Conservation (phyloP, 2,797 vertebrate species). For the Brotula barbata region DNA sequence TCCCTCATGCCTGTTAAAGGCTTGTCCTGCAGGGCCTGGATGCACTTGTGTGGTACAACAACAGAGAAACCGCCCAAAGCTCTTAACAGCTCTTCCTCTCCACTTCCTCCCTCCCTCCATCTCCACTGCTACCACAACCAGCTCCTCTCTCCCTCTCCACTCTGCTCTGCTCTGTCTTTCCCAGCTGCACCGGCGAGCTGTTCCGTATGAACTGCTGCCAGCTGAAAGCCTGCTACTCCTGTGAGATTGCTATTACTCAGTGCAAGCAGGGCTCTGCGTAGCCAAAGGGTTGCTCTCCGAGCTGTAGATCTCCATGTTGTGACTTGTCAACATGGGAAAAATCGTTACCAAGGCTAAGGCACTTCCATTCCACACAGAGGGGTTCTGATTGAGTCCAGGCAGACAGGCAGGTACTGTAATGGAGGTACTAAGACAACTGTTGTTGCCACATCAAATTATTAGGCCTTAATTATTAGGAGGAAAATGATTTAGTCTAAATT, state of each 20-base stretch:
- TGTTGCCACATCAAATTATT: conserved; percentile 36
- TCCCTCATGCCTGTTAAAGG: conserved; percentile 83
- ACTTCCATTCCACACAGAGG: conserved; percentile 76
- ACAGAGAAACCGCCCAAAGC: conserved; percentile 83
- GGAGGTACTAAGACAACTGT: conserved; percentile 40
- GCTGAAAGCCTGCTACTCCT: conserved; percentile 82
- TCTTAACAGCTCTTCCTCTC: conserved; percentile 78
- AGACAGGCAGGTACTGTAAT: conserved; percentile 68
- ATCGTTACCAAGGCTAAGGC: conserved; percentile 80
- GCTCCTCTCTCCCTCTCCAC: conserved; percentile 68
- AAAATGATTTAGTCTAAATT: conserved; percentile 11
- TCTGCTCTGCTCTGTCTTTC: conserved; percentile 74
- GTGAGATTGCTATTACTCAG: conserved; percentile 83
- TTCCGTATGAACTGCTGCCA: conserved; percentile 83
- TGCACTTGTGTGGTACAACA: conserved; percentile 84
- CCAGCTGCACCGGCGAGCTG: conserved; percentile 82
- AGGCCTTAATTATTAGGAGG: conserved; percentile 24
- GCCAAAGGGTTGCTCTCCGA: conserved; percentile 83
- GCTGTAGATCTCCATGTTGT: conserved; percentile 84
- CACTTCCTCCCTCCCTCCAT: conserved; percentile 74
- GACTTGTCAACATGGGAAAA: conserved; percentile 83
- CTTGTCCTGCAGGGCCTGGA: conserved; percentile 83
- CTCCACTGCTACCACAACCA: conserved; percentile 65
- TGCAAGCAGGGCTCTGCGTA: conserved; percentile 77
- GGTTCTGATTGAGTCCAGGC: conserved; percentile 69